Evolutionary conservation across 2,113 vertebrate species (phyloP).

Genomic region (Pituophis catenifer): DNA sequence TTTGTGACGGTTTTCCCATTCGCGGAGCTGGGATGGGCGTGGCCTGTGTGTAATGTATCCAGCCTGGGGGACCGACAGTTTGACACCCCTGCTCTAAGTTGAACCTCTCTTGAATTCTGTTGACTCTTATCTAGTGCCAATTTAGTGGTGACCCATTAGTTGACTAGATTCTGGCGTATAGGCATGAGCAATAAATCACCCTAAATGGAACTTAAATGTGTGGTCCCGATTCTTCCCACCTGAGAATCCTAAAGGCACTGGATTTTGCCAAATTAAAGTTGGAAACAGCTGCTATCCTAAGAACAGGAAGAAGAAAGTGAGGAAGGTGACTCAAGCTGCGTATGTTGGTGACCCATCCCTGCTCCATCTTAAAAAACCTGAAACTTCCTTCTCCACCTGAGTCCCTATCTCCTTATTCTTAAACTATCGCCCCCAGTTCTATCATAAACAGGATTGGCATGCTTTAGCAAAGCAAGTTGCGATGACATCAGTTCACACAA

Average conservation of each 20-base stretch:
- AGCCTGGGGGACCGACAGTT: no score
- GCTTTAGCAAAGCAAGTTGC: neutral
- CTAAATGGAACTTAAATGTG: no score
- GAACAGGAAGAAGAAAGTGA: neutral
- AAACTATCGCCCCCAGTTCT: neutral
- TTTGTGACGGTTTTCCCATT: no score
- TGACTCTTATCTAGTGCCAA: no score
- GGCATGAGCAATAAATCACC: no score
- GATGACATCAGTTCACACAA: neutral
- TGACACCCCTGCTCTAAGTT: no score
- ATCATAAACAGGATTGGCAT: neutral
- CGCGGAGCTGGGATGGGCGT: no score
- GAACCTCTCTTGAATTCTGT: no score
- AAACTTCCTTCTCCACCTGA: neutral
- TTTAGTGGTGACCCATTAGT: no score
- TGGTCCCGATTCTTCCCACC: no score
- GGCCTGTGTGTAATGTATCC: no score
- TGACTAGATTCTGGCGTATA: no score
- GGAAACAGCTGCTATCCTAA: neutral
- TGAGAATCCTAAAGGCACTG: neutral
- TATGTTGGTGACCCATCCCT: neutral
- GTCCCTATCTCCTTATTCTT: neutral
- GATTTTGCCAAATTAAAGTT: neutral
- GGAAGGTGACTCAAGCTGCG: neutral
- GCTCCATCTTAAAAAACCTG: neutral